Evolutionary conservation across 1,140 invertebrate genomes (phyloP), one percentile per base, ranked within the genome.

Genomic region (Oncopeltus fasciatus): DNA sequence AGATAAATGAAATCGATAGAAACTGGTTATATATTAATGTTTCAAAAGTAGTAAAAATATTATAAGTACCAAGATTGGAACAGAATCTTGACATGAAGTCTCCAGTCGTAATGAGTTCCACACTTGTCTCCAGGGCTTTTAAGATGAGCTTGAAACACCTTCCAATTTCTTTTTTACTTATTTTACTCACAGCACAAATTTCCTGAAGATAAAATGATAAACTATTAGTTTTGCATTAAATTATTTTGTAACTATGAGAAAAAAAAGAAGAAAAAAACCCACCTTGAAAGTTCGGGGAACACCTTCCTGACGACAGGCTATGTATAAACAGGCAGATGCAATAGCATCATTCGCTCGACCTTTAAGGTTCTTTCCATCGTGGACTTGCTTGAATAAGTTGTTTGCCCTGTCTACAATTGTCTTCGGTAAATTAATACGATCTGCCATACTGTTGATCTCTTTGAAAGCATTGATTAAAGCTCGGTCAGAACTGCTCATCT

Each of bases 101-200:
- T 8, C 90, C 94, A 2, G 95, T 98, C 0, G 95, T 98, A 57
- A 99, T 98, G 12, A 98, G 81, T 72, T 99, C 95, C 0, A 99
- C 94, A 64, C 88, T 97, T 0, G 96, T 99, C 70, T 92, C 86
- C 3, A 98, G 75, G 0, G 90, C 90, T 71, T 93, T 92, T 3
- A 95, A 72, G 68, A 98, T 98, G 28, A 96, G 70, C 71, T 96
- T 97, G 70, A 97, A 98, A 71, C 92, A 95, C 67, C 95, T 76
- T 2, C 97, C 97, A 68, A 99, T 99, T 78, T 99, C 97, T 72
- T 98, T 98, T 74, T 99, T 99, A 67, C 95, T 96, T 51, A 99
- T 93, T 77, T 95, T 96, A 69, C 93, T 97, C 28, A 98, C 91
- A 9, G 95, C 94, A 77, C 95, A 98, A 57, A 98, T 98, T 82